phyloP scores from a whole-genome alignment of 2,888 invertebrate species.

The Chouioia cunea region DNA sequence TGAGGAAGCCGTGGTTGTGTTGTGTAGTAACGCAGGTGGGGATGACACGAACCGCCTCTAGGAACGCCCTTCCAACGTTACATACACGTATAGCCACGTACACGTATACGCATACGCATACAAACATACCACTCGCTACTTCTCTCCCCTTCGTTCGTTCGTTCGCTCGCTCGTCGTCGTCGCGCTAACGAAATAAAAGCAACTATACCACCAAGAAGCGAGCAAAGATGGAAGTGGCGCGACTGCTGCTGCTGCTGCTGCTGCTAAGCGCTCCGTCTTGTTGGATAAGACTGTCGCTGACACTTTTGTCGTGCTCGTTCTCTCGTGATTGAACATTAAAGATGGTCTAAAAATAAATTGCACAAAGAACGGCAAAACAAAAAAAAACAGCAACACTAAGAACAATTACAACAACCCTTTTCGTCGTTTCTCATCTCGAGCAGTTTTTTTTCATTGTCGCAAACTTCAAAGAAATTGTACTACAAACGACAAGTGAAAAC shows the following conservation, averaged over 20 bases:
- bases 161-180: constrained; percentile 18
- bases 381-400: no score
- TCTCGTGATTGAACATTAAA: no score
- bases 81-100: no score
- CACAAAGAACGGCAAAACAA: no score
- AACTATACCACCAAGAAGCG: neutral
- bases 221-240: neutral
- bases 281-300: constrained; percentile 3
- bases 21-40: constrained; percentile 52
- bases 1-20: neutral
- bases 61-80: constrained; percentile 65
- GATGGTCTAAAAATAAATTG: no score
- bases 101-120: neutral
- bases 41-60: constrained; percentile 66
- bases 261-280: no score
- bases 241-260: neutral
- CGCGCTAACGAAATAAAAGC: neutral
- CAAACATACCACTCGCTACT: neutral
- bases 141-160: constrained; percentile 15
- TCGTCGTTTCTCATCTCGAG: no score
- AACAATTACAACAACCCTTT: no score
- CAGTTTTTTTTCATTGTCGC: no score
- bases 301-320: no score
- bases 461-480: no score
- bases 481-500: no score